A percentile compares a stretch with the other conserved stretches of the same genome.
phyloP scores from a whole-genome alignment of 2,113 vertebrate genomes.

The Pterocles gutturalis region DNA sequence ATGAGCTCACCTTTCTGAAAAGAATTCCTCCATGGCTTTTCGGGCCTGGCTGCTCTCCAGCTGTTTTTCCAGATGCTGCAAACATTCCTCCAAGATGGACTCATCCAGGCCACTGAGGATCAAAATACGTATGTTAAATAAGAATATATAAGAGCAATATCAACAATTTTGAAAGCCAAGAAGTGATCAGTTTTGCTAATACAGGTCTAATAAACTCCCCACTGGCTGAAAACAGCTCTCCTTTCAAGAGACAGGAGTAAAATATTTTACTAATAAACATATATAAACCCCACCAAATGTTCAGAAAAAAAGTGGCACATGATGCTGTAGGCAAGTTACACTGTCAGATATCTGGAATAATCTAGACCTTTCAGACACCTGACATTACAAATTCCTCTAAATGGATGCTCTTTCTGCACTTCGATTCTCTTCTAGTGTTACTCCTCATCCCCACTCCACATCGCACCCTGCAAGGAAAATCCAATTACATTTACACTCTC shows the following conservation, averaged over 20 bases:
- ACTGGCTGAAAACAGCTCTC: background rate
- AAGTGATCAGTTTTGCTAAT: background rate
- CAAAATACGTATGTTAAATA: background rate
- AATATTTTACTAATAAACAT: background rate
- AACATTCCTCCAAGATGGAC: constrained; percentile 94
- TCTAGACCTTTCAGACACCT: background rate
- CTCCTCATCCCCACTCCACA: background rate
- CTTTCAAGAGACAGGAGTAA: background rate
- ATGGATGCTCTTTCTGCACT: background rate
- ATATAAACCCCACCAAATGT: background rate
- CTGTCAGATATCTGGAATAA: background rate
- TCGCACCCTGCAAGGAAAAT: background rate
- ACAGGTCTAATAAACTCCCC: background rate
- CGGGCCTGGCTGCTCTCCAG: constrained; percentile 94
- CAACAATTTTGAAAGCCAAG: background rate
- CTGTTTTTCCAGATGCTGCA: constrained; percentile 96
- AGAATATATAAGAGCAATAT: background rate
- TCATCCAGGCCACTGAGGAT: constrained; percentile 91
- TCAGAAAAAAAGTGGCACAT: background rate
- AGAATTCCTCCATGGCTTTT: constrained; percentile 99
- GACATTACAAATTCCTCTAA: background rate
- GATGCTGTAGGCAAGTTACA: background rate
- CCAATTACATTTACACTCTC: background rate
- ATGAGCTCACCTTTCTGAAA: constrained; percentile 89
- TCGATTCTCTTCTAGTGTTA: background rate